Evolutionary conservation across 2,888 invertebrate genomes (phyloP), one percentile per base, ranked within the genome.

Genomic region (Epinotia brunnichana): DNA sequence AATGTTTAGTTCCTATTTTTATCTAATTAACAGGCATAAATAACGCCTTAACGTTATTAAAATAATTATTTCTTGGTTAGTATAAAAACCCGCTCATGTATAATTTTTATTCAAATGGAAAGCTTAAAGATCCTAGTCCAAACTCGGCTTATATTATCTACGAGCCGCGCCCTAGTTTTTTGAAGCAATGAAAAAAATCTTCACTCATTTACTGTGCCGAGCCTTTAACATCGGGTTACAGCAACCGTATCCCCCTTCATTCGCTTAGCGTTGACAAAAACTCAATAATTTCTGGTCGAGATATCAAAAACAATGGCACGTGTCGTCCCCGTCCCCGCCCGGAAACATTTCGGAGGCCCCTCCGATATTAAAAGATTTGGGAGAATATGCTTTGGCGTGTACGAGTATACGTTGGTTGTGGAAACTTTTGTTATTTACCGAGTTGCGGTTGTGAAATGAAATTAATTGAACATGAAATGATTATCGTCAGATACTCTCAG

Each of bases 271-370:
- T 69, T 69, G 72, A 73, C 78, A 80, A 78, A 81, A 83, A 81
- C 80, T 79, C 81, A 81, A 85, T 84, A 80, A 81, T 79, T 82
- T 84, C 81, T 81, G 81, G 83, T 77, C 76, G 81, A 79, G 75
- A 82, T 81, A 82, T 81, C 81, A 84, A 77, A 83, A 80, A 72
- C 72, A 72, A 68, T 62, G 61, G 66, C 71, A 72, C 72, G 72
- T 67, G 71, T 17, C 73, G 24, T 24, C 24, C 59, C 51, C 73
- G 24, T 24, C 24, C 59, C 51, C 60, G 57, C n/a, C 48, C 29
- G 68, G 68, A 61, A 54, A 53, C 35, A 48, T 66, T 60, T 44
- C 21, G 44, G 56, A 21, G 54, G 24, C 24, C 70, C 70, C 64
- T 4, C 24, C 44, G 24, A 39, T 72, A 67, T 71, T 61, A 67